A percentile compares a stretch with the other conserved stretches of the same genome.
Conservation (phyloP, 1,140 invertebrate species). For the Anastatus disparis region DNA sequence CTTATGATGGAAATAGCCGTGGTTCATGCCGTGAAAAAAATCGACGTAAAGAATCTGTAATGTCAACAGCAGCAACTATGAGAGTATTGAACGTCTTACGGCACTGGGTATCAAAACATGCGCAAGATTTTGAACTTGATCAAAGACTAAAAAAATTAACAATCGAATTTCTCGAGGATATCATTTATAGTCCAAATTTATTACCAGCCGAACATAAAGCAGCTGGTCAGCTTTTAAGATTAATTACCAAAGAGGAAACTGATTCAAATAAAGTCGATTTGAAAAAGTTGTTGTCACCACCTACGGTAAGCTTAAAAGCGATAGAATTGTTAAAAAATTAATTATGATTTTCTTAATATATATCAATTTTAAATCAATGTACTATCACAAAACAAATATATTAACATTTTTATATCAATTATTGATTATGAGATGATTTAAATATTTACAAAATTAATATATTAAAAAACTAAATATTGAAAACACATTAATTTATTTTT, state of each 20-base stretch:
- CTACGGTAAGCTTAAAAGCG: constrained; percentile 72
- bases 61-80: constrained; percentile 93
- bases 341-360: no score
- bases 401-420: no score
- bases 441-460: no score
- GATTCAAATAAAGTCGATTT: constrained; percentile 75
- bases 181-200: constrained; percentile 85
- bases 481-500: no score
- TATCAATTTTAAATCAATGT: no score
- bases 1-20: constrained; percentile 56
- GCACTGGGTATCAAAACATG: constrained; percentile 77
- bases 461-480: no score
- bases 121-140: constrained; percentile 87
- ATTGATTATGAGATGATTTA: no score
- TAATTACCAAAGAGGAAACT: constrained; percentile 80
- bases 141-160: constrained; percentile 79
- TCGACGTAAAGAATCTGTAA: constrained; percentile 83
- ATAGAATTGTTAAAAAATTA: no score
- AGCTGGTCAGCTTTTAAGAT: constrained; percentile 81
- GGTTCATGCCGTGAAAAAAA: constrained; percentile 61
- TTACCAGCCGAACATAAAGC: constrained; percentile 91
- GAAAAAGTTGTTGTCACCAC: constrained; percentile 76
- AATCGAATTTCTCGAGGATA: constrained; percentile 89
- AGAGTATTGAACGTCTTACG: constrained; percentile 88
- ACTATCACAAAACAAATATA: no score